Evolutionary conservation across 1,140 invertebrate genomes (phyloP).

Genomic region (Charaxes varanes): DNA sequence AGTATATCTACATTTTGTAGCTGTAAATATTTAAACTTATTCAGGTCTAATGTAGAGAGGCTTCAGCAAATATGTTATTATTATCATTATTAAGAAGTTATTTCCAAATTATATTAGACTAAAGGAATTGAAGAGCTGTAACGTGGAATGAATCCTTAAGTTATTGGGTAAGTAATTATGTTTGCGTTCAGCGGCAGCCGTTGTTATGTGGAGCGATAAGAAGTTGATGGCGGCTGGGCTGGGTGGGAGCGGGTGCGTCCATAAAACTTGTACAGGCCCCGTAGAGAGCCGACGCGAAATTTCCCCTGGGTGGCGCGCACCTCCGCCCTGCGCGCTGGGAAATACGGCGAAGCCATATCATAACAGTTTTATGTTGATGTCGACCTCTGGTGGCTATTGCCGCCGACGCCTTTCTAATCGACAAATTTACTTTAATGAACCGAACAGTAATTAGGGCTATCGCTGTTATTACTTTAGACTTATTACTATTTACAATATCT

Average conservation of each 20-base stretch:
- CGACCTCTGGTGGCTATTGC: slow-evolving; percentile 43
- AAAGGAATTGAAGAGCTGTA: background rate
- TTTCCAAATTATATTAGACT: too few species aligned
- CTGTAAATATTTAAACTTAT: too few species aligned
- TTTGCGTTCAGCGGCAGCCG: slow-evolving; percentile 25
- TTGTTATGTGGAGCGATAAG: slow-evolving; percentile 56
- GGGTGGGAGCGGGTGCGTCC: slow-evolving; percentile 43
- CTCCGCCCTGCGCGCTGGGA: slow-evolving; percentile 52
- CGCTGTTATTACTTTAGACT: too few species aligned
- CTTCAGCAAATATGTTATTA: too few species aligned
- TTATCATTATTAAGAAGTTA: too few species aligned
- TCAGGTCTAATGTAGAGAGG: too few species aligned
- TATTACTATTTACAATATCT: too few species aligned
- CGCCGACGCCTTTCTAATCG: slow-evolving; percentile 16
- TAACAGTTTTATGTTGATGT: slow-evolving; percentile 71
- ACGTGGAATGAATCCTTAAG: slow-evolving; percentile 16
- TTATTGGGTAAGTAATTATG: slow-evolving; percentile 24
- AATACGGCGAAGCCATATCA: slow-evolving; percentile 69
- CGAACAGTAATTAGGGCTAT: background rate
- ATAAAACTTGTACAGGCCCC: slow-evolving; percentile 71
- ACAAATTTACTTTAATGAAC: slow-evolving; percentile 12
- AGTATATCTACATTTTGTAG: too few species aligned
- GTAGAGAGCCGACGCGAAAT: slow-evolving; percentile 62
- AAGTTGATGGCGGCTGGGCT: slow-evolving; percentile 42
- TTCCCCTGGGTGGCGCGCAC: slow-evolving; percentile 63